Base-by-base conservation (phyloP, 2,888 invertebrate species). In the Epirrhoe alternata region DNA sequence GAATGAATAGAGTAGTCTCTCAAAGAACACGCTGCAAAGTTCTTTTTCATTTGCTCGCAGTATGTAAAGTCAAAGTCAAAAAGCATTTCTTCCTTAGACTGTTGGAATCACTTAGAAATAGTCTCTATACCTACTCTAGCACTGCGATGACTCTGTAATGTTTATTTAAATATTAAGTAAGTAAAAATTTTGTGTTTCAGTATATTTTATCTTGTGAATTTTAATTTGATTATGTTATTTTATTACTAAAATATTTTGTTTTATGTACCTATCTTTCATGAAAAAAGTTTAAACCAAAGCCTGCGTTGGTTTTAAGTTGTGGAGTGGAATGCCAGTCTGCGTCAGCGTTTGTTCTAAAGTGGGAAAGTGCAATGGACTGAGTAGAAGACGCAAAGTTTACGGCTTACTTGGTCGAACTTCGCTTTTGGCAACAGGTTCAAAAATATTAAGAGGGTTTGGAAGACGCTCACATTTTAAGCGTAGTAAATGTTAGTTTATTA, bases 281-380 rank as follows among this genome's bases (percentile, higher is more conserved):
- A 45, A 35, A 14, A 49, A 58, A 33, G 60, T 61, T 47, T 17
- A 33, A 53, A 53, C 54, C 42, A n/a, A 31, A 54, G n/a, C 51
- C 58, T 14, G 47, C 47, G 24, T 24, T 17, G 17, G 63, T 70
- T 65, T 55, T 69, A 64, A 75, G 70, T 69, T 67, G 68, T 72
- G 70, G 73, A 72, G 59, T 54, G 65, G 51, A 49, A 65, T 69
- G 64, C 67, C 54, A 38, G 59, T 30, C 60, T 60, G 50, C 71
- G 74, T 74, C 76, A 77, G 66, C 74, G 66, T 75, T 77, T 76
- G 77, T 81, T 80, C 63, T 71, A 76, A 80, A 80, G 73, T 77
- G 62, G 59, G 53, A 73, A 73, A 76, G 77, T 78, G 78, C 77
- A 78, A 77, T 78, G 73, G 75, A 81, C 77, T 80, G 70, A 70